Evolutionary conservation across 1,140 invertebrate species (phyloP), one percentile per base, ranked within the genome.

Genomic region (Atta texana): DNA sequence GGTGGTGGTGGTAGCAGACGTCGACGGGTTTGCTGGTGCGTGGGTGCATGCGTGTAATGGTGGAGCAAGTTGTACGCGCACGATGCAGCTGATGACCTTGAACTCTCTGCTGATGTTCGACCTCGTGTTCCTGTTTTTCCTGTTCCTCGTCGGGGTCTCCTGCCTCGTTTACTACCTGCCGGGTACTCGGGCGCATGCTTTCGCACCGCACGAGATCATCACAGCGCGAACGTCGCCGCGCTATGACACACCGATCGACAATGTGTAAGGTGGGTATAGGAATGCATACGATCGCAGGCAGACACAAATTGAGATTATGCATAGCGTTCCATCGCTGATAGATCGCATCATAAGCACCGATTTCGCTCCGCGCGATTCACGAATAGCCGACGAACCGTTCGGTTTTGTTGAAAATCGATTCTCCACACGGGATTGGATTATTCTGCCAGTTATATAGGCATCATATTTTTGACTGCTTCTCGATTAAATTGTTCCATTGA

Each of bases 71-170:
- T 84, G 82, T 34, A 72, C 80, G 69, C 90, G 87, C 93, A 95
- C 93, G 92, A 98, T 98, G 97, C 97, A 97, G 96, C 96, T 98
- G 93, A 96, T 97, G 96, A 97, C 97, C 96, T 96, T 97, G 95
- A 98, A 98, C 95, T 97, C 97, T 91, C 96, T 98, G 93, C 96
- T 98, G 95, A 97, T 98, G 97, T 98, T 98, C 96, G 97, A 98
- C 95, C 96, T 97, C 93, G 97, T 98, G 93, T 98, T 98, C 96
- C 96, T 97, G 95, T 98, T 98, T 95, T 98, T 98, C 95, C 96
- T 98, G 91, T 98, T 98, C 94, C 96, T 98, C 91, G 96, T 98
- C 90, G 97, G 97, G 63, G 97, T 98, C 82, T 97, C 97, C 85
- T 98, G 97, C 92, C 95, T 98, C 88, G 97, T 97, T 89, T 97